Percentiles rank a stretch among this genome's conserved stretches.
Conservation (phyloP, 2,888 invertebrate species). For the Morpho helenor region DNA sequence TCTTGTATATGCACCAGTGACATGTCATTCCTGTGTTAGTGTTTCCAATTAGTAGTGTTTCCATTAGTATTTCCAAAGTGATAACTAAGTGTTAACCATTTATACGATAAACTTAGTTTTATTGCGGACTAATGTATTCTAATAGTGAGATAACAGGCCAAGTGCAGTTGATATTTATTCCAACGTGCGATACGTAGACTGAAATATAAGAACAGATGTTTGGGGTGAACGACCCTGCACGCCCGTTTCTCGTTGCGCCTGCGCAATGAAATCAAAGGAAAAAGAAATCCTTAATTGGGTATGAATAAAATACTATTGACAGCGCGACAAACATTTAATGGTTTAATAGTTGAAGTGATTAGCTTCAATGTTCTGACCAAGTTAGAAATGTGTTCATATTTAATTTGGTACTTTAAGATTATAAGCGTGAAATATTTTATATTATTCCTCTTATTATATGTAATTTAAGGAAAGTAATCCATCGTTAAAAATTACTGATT, state of each 20-base stretch:
- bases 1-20: no score
- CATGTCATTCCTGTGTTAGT: background rate
- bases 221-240: conserved; percentile 60
- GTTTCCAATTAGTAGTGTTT: no score
- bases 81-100: conserved; percentile 19
- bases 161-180: conserved; percentile 39
- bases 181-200: conserved; percentile 53
- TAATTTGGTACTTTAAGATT: background rate
- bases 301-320: conserved; percentile 22
- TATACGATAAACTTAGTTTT: conserved; percentile 21
- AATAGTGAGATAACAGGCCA: conserved; percentile 39
- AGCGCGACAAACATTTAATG: conserved; percentile 20
- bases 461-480: no score
- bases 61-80: background rate
- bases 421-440: background rate
- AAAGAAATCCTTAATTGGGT: conserved; percentile 36
- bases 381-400: no score
- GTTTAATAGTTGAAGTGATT: conserved; percentile 18
- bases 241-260: conserved; percentile 44
- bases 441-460: no score
- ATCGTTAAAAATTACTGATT: no score
- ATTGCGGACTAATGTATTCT: conserved; percentile 31
- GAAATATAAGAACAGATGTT: conserved; percentile 75
- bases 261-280: conserved; percentile 40
- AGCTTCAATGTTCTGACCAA: background rate